Evolutionary conservation across 1,140 invertebrate species (phyloP).

Genomic region (Atta cephalotes): DNA sequence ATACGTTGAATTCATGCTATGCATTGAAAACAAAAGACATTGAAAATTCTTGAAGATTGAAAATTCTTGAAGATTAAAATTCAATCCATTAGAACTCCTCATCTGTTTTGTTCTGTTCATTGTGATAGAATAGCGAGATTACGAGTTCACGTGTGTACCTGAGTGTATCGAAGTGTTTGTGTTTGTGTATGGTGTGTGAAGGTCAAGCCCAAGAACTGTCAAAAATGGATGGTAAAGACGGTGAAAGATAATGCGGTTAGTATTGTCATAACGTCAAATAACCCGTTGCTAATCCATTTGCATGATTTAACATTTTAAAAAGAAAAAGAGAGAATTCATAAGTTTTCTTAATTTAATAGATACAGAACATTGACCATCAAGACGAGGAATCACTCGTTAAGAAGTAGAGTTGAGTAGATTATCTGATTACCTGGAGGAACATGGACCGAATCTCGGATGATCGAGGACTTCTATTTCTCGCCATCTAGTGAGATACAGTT

Average conservation of each 20-base stretch:
- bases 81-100: background rate
- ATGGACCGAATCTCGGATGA: conserved; percentile 1
- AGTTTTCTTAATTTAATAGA: conserved; percentile 23
- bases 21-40: background rate
- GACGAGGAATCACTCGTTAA: background rate
- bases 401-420: background rate
- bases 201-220: conserved; percentile 1
- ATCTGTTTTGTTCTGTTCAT: background rate
- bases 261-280: background rate
- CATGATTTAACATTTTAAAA: background rate
- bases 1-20: background rate
- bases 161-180: background rate
- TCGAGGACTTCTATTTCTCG: background rate
- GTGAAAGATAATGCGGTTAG: background rate
- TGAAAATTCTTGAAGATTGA: too few species aligned
- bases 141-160: background rate
- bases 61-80: background rate
- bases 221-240: conserved; percentile 2
- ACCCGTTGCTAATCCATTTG: background rate
- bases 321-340: background rate
- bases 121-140: background rate
- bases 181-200: background rate
- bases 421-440: background rate
- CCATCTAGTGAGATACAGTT: background rate
- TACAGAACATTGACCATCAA: background rate